Conservation (phyloP, 2,113 vertebrate genomes). For the Tupaia tana region DNA sequence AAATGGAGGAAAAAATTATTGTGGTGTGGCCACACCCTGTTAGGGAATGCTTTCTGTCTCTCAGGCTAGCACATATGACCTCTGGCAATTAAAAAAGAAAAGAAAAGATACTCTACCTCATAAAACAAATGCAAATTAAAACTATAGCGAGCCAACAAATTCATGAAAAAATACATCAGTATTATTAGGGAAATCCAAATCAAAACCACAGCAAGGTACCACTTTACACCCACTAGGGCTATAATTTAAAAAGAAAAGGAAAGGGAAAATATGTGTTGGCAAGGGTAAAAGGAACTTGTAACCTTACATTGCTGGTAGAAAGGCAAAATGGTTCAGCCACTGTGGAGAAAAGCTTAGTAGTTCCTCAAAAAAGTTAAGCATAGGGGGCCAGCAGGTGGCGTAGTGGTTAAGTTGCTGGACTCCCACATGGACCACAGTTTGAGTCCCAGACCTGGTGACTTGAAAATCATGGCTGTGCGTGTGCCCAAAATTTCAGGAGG, state of each 20-base stretch:
- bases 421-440: no score
- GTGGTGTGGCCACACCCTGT: no score
- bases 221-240: not conserved
- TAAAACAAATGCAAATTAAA: conserved; percentile 2
- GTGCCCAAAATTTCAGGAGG: no score
- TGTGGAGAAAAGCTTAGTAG: not conserved
- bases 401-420: no score
- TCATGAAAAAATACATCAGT: not conserved
- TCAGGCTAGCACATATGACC: no score
- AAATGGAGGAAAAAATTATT: no score
- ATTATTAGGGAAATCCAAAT: not conserved
- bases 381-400: no score
- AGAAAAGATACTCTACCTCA: not conserved
- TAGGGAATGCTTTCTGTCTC: no score
- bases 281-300: not conserved
- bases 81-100: no score
- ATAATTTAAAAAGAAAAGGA: not conserved
- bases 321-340: not conserved
- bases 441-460: no score
- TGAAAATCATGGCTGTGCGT: no score
- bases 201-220: not conserved
- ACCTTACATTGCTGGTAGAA: not conserved
- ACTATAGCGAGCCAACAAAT: not conserved
- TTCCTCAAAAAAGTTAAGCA: not conserved
- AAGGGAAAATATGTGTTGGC: not conserved